Conservation (phyloP, 2,888 invertebrate species). For the Cheilosia vulpina region DNA sequence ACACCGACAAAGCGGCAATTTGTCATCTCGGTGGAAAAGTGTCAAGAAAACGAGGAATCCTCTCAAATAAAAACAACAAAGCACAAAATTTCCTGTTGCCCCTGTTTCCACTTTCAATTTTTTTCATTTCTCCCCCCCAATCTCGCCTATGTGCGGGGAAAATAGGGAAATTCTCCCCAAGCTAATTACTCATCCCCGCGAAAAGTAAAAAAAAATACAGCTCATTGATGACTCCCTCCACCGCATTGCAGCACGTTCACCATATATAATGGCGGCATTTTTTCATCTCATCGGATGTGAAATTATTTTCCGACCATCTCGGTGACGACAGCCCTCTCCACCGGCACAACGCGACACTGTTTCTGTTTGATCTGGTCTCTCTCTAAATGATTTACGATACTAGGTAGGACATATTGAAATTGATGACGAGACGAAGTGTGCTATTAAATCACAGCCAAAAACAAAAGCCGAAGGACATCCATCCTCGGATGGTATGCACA, state of each 20-base stretch:
- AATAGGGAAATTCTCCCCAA: conserved; percentile 12
- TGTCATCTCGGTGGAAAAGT: conserved; percentile 49
- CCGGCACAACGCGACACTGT: background rate
- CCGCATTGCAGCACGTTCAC: conserved; percentile 60
- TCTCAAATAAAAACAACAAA: conserved; percentile 10
- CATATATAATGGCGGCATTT: conserved; percentile 14
- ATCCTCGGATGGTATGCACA: conserved; percentile 36
- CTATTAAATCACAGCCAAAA: conserved; percentile 66
- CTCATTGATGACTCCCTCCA: conserved; percentile 57
- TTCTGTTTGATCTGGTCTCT: conserved; percentile 55
- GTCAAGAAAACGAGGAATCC: conserved; percentile 35
- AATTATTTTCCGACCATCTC: conserved; percentile 13
- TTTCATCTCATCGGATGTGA: conserved; percentile 44
- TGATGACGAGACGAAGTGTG: conserved; percentile 71
- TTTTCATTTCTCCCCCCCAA: background rate
- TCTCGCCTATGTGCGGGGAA: background rate
- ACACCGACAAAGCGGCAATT: conserved; percentile 61
- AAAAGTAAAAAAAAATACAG: conserved; percentile 22
- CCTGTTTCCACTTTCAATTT: background rate
- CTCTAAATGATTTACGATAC: conserved; percentile 66
- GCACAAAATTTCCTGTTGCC: conserved; percentile 27
- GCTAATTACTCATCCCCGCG: conserved; percentile 61
- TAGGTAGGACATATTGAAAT: conserved; percentile 55
- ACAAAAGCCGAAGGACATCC: conserved; percentile 62
- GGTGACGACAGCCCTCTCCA: conserved; percentile 1